Evolutionary conservation across 2,113 vertebrate species (phyloP).

Genomic region (Ptychochromis oligacanthus): DNA sequence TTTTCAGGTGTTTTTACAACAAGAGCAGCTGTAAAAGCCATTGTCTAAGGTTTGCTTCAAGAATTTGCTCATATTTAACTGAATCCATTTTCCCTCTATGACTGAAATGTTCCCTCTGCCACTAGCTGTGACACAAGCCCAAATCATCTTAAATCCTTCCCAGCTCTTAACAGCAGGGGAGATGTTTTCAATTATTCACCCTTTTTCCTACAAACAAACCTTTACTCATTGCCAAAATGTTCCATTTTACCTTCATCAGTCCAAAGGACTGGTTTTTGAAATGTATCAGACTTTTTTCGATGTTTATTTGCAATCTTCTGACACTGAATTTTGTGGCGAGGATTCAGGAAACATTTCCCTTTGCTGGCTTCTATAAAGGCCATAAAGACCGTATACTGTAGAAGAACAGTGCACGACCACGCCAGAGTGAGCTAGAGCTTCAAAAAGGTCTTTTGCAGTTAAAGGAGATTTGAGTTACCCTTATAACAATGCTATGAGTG

Average conservation of each 20-base stretch:
- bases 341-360: too few species aligned
- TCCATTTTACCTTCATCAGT: not conserved
- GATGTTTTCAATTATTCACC: not conserved
- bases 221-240: not conserved
- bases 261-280: not conserved
- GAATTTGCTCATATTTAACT: not conserved
- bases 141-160: not conserved
- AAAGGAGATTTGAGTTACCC: not conserved
- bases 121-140: not conserved
- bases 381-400: too few species aligned
- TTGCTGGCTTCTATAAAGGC: too few species aligned
- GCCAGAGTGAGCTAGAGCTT: not conserved
- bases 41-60: not conserved
- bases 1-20: not conserved
- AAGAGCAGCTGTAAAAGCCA: too few species aligned
- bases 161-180: not conserved
- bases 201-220: not conserved
- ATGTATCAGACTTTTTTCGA: not conserved
- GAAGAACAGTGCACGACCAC: too few species aligned
- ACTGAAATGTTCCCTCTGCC: too few species aligned
- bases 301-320: not conserved
- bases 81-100: too few species aligned
- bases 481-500: not conserved
- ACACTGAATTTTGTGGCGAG: not conserved
- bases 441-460: not conserved